Percentiles rank a stretch among this genome's conserved stretches.
Conservation (phyloP, 2,113 vertebrate species). For the Arizona elegans region DNA sequence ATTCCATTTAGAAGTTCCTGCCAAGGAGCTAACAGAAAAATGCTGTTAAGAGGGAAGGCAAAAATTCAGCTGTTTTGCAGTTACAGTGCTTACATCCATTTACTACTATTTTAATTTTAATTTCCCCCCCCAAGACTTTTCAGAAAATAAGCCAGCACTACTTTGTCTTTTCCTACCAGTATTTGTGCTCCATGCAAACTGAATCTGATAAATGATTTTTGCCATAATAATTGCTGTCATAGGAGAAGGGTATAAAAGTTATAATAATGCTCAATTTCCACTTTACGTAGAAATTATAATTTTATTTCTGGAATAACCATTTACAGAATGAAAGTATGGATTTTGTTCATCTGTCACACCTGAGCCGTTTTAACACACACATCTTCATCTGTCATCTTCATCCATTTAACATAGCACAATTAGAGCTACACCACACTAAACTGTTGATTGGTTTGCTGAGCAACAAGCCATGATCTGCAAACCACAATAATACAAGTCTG, state of each 20-base stretch:
- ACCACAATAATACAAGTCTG: not conserved
- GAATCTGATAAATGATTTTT: not conserved
- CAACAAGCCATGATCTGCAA: not conserved
- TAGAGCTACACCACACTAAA: not conserved
- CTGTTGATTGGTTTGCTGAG: not conserved
- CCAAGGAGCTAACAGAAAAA: not conserved
- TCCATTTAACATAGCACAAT: not conserved
- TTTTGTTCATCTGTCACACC: not conserved
- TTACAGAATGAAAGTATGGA: not conserved
- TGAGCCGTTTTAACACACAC: not conserved
- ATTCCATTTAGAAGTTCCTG: not conserved
- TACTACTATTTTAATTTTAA: not conserved
- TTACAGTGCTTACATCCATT: not conserved
- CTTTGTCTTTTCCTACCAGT: not conserved
- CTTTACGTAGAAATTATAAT: not conserved
- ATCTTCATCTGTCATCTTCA: not conserved
- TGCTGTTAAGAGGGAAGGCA: not conserved
- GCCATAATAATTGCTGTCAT: not conserved
- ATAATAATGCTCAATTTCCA: not conserved
- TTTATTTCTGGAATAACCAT: not conserved
- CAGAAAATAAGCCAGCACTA: not conserved
- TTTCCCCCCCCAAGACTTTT: not conserved
- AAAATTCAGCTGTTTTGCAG: not conserved
- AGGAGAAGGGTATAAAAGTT: not conserved
- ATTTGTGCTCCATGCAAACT: not conserved